These are phyloP conservation scores for Leptinotarsa peninsularis DNA, from an alignment of 2,888 invertebrate species.

Conservation along the genomic window DNA sequence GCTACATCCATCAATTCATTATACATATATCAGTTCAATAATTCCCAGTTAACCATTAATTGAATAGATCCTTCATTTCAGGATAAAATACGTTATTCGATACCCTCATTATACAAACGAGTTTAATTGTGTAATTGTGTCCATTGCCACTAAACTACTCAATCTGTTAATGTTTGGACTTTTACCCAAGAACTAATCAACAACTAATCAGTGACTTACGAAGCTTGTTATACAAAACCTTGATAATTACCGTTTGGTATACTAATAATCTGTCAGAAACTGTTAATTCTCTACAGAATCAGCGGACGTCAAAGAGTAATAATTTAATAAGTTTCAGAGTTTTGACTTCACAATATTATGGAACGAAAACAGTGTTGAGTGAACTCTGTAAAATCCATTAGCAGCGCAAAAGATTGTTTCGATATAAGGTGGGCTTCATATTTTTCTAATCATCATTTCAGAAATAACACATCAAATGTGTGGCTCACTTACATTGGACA, in stretches of 20 bases:
- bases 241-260: slow-evolving; percentile 51
- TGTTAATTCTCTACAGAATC: slow-evolving; percentile 51
- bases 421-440: too few species aligned
- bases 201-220: slow-evolving; percentile 42
- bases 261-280: slow-evolving; percentile 53
- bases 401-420: not conserved
- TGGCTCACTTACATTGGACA: too few species aligned
- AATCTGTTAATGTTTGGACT: not conserved
- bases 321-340: slow-evolving; percentile 47
- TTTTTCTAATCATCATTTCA: too few species aligned
- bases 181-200: slow-evolving; percentile 39
- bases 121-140: not conserved
- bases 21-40: too few species aligned
- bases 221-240: slow-evolving; percentile 52
- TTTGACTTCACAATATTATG: slow-evolving; percentile 29
- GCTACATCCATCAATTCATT: too few species aligned
- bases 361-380: not conserved
- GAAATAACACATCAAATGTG: too few species aligned
- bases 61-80: too few species aligned
- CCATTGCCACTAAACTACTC: not conserved
- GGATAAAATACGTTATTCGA: too few species aligned
- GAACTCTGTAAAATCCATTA: not conserved
- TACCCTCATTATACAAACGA: not conserved
- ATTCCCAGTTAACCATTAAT: too few species aligned
- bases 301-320: slow-evolving; percentile 49